Percentiles rank a stretch among this genome's conserved stretches.
These are phyloP conservation scores for Rugalucina vietnamica DNA, from an alignment of 2,888 invertebrate genomes.

Conservation along the genomic window DNA sequence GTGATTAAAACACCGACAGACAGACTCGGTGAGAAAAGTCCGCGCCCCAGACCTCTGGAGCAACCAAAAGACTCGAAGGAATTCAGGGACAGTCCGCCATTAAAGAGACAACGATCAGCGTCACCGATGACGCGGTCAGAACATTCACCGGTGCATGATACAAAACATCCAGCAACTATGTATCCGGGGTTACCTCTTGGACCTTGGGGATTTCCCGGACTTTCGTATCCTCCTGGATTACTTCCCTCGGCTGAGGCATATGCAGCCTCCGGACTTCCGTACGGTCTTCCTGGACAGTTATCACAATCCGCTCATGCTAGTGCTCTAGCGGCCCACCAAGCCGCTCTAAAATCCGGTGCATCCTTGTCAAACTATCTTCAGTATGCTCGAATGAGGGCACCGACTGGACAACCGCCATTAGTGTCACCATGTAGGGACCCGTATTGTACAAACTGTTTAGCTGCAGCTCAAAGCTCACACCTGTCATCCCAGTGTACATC, in stretches of 20 bases:
- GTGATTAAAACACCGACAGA: slow-evolving; percentile 40
- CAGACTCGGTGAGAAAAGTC: slow-evolving; percentile 19
- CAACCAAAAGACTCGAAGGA: slow-evolving; percentile 32
- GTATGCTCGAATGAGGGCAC: slow-evolving; percentile 96
- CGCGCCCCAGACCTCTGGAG: slow-evolving; percentile 36
- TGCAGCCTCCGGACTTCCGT: slow-evolving; percentile 62
- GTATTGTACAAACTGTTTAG: slow-evolving; percentile 97
- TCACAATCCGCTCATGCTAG: slow-evolving; percentile 65
- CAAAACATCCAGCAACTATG: slow-evolving; percentile 56
- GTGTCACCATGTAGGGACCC: slow-evolving; percentile 98
- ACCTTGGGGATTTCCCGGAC: slow-evolving; percentile 12
- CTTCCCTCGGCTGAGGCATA: slow-evolving; percentile 56
- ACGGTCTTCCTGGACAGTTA: slow-evolving; percentile 56
- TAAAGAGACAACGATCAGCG: slow-evolving; percentile 53
- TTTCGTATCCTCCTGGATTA: slow-evolving; percentile 40
- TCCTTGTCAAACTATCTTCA: slow-evolving; percentile 85
- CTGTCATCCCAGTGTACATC: slow-evolving; percentile 90
- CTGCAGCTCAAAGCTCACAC: slow-evolving; percentile 90
- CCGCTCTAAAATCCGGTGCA: slow-evolving; percentile 60
- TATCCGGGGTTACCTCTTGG: slow-evolving; percentile 61
- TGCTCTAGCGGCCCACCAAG: slow-evolving; percentile 64
- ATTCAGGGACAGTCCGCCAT: slow-evolving; percentile 36
- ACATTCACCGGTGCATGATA: slow-evolving; percentile 45
- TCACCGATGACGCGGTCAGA: slow-evolving; percentile 50
- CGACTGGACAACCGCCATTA: slow-evolving; percentile 87